Base-by-base conservation (phyloP, 2,113 vertebrate species). In the Collichthys lucidus region DNA sequence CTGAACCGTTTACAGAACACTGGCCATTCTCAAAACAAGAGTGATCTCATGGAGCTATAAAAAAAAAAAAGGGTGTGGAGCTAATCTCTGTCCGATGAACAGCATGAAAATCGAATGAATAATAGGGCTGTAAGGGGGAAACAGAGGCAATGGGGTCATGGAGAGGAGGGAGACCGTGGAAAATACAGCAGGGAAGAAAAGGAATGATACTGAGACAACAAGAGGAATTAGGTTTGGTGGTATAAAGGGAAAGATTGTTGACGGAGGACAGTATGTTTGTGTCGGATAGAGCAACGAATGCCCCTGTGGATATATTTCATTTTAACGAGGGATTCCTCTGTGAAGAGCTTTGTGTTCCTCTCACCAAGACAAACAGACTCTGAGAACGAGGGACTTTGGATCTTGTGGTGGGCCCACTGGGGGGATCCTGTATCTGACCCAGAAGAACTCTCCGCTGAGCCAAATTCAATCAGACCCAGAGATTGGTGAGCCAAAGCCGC, bases 281-380 rank as follows among this genome's bases (percentile, higher is more conserved):
- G 61, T 83, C 65, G 7, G 72, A 72, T 26, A 40, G 61, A 79
- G 73, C 84, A 84, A 53, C 65, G 88, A 84, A 88, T 66, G 74
- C 69, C 73, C 56, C 65, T 11, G 35, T 82, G 80, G 84, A 86
- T 87, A 61, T 8, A 87, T 93, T 85, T 90, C 69, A 87, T 46
- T 91, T 90, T 87, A 90, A 91, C 63, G 70, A 89, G 87, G 81
- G 82, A 79, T 67, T 76, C 64, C 47, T 84, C 55, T 68, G 77
- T 81, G 57, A 84, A 59, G 71, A 77, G 50, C 79, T 86, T 63
- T 89, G 79, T 87, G 86, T 83, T 92, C 52, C 74, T 83, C 71
- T 74, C 49, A 88, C 83, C 79, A 94, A 93, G 73, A 92, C 78
- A 93, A 94, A 94, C 89, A 93, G 55, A 65, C 85, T 79, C 24